phyloP scores from a whole-genome alignment of 2,113 vertebrate species.

The Tetrao urogallus region DNA sequence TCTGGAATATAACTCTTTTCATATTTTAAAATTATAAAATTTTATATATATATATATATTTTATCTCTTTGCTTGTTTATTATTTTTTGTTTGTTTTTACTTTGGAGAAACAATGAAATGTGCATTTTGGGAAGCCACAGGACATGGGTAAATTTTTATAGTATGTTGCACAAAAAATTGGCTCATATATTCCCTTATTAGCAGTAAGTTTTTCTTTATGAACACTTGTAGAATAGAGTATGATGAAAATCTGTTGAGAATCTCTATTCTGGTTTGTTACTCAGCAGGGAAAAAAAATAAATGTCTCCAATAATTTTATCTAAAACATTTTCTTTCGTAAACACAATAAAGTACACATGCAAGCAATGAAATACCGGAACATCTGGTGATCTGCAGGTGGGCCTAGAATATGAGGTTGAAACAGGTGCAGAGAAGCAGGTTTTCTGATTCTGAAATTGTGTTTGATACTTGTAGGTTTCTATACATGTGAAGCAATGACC shows the following conservation, averaged over 20 bases:
- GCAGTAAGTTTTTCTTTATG: conserved; percentile 9
- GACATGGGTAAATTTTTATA: not conserved
- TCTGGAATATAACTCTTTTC: not conserved
- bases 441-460: conserved; percentile 52
- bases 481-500: conserved; percentile 9
- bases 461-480: conserved; percentile 31
- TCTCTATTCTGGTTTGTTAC: conserved; percentile 33
- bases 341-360: conserved; percentile 40
- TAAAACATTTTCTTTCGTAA: conserved; percentile 40
- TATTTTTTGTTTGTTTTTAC: not conserved
- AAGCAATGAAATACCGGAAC: conserved; percentile 54
- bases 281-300: conserved; percentile 64
- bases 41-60: not conserved
- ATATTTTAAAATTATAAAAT: not conserved
- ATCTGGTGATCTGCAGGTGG: conserved; percentile 58
- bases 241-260: conserved; percentile 33
- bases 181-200: conserved; percentile 41
- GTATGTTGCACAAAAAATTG: not conserved
- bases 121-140: not conserved
- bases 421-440: conserved; percentile 43
- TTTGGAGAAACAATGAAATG: conserved; percentile 8
- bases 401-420: conserved; percentile 15
- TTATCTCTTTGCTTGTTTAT: not conserved
- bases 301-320: conserved; percentile 44
- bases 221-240: not conserved